Evolutionary conservation across 92 coral and sea anemone species (phyloP), one percentile per base, ranked within the genome.

Genomic region (Micromussa lordhowensis): DNA sequence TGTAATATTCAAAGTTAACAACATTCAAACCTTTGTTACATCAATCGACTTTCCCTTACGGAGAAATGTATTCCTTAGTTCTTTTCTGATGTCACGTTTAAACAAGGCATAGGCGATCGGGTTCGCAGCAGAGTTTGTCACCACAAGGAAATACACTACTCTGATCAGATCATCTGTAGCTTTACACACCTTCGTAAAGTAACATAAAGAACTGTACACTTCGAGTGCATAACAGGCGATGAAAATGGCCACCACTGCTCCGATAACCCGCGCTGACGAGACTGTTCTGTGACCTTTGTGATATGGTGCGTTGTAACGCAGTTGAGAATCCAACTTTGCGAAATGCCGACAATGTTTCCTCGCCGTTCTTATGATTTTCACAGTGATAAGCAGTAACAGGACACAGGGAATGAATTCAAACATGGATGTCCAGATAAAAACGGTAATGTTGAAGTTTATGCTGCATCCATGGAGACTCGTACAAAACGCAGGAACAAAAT

Each of bases 211-310:
- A 15, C 82, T 85, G 69, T 86, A 92, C 71, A 92, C 72, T 44
- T 89, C 75, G 7, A 90, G 91, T 0, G 93, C 90, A 89, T 92
- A 92, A 44, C 95, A 92, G 17, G 90, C 68, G 24, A 92, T 32
- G 34, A 92, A 92, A 32, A 85, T 71, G 18, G 75, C 91, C 32
- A 92, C 91, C 28, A 92, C 91, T 35, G 91, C 64, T 15, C 85
- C 89, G 70, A 93, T 90, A 11, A 89, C 93, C 36, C 87, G 83
- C 4, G 81, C 95, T 26, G 91, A 87, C 5, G 93, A 82, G 16
- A 90, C 40, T 15, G 75, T 49, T 34, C 64, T 83, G 35, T 72
- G 84, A 69, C 58, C 26, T 44, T 77, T 75, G 75, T 66, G 86
- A 75, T 54, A 70, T 32, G 88, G 92, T 22, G 70, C 29, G 35